phyloP scores from a whole-genome alignment of 2,888 invertebrate species.

The Epicampocera succincta region DNA sequence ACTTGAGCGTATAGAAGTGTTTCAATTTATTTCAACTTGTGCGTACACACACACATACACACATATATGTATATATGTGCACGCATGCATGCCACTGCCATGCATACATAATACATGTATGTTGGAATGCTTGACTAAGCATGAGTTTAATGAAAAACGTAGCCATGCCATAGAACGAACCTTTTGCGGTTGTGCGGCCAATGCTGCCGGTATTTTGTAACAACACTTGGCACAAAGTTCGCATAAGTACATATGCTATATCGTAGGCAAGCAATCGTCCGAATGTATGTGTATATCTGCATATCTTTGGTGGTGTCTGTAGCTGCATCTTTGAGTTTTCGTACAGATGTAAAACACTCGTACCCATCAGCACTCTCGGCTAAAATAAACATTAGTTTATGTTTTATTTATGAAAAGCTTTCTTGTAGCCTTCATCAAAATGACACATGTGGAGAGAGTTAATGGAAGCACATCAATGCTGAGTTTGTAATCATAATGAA shows the following conservation, averaged over 20 bases:
- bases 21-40: constrained; percentile 27
- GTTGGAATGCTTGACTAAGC: constrained; percentile 6
- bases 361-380: not conserved
- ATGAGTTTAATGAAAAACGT: constrained; percentile 12
- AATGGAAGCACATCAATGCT: not conserved
- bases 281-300: not conserved
- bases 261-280: not conserved
- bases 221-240: constrained; percentile 41
- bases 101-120: not conserved
- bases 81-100: not conserved
- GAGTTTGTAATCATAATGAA: too few relatives aligned
- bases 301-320: not conserved
- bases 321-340: not conserved
- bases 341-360: too few relatives aligned
- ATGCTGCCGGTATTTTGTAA: constrained; percentile 39
- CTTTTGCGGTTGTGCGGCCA: constrained; percentile 29
- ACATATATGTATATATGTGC: too few relatives aligned
- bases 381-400: constrained; percentile 9
- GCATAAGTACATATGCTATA: not conserved
- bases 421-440: not conserved
- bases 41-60: too few relatives aligned
- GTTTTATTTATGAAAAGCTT: constrained; percentile 24
- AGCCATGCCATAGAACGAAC: constrained; percentile 16
- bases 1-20: not conserved
- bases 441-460: not conserved